Base-by-base conservation (phyloP, 2,888 invertebrate genomes). In the Leucophenga maculata region DNA sequence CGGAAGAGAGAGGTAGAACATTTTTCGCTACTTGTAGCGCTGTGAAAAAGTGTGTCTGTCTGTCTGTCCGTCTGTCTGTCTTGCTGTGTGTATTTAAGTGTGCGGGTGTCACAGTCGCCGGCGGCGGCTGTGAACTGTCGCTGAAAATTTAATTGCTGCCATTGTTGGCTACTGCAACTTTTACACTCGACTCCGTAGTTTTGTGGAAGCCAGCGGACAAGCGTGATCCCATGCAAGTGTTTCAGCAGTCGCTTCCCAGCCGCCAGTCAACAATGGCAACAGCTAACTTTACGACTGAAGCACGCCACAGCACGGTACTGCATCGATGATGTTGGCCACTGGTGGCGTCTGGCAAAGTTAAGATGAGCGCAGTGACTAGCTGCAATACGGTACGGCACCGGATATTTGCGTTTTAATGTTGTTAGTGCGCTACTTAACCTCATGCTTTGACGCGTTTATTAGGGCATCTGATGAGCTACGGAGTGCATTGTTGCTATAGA, bases 91-190 rank as follows among this genome's bases (percentile, higher is more conserved):
- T 60, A 31, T 59, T 22, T 59, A 39, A 39, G 18, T 60, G 60
- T 60, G 60, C 26, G 79, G 77, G 79, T 80, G 80, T 78, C 75
- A 71, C 60, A 75, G 79, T 72, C 75, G 69, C 62, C 52, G 67
- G 65, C 22, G 26, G 14, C 14, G 14, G 46, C 48, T 64, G 22
- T 48, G 22, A 48, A 22, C 20, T 22, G 48, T 22, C 62, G 46
- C 22, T 64, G 48, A 22, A 14, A 55, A 48, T 46, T 44, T 44
- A 48, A 39, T 32, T 62, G 64, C 22, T 48, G 64, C 32, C 22
- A 46, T 20, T 62, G 48, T 16, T 31, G 44, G n/a, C 4, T 60
- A 31, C 14, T 39, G 39, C 32, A 64, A 46, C 22, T 46, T 64
- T 64, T 48, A 39, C 11, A 39, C 39, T 39, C 39, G 8, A 39